phyloP scores from a whole-genome alignment of 2,888 invertebrate genomes.

The Eulithis prunata region DNA sequence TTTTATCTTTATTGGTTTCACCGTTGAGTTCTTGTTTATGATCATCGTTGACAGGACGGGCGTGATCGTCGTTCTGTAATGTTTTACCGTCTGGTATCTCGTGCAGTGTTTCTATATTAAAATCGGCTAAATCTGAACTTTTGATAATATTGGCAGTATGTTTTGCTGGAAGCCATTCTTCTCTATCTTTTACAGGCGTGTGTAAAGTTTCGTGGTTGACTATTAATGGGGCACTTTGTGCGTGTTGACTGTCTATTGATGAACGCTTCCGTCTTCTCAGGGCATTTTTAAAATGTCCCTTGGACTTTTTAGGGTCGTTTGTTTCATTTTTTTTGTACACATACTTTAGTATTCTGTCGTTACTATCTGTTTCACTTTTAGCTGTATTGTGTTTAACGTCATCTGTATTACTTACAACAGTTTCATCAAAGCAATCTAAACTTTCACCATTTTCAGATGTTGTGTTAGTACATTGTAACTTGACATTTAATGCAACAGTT shows the following conservation, averaged over 20 bases:
- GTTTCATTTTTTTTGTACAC: conserved; percentile 61
- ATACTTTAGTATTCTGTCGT: conserved; percentile 62
- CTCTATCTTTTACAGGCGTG: conserved; percentile 45
- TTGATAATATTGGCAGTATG: conserved; percentile 52
- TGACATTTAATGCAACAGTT: conserved; percentile 24
- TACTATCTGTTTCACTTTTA: conserved; percentile 46
- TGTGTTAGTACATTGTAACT: conserved; percentile 20
- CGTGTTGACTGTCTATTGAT: conserved; percentile 31
- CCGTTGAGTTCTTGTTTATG: conserved; percentile 7
- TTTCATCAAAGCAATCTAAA: conserved; percentile 9
- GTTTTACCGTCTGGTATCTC: conserved; percentile 34
- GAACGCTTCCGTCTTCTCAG: conserved; percentile 62
- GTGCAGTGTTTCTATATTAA: conserved; percentile 69
- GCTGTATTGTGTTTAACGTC: conserved; percentile 26
- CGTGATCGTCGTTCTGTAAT: conserved; percentile 16
- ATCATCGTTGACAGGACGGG: conserved; percentile 1
- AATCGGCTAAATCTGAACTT: conserved; percentile 65
- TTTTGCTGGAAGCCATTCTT: conserved; percentile 42
- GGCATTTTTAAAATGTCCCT: conserved; percentile 64
- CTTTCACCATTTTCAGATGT: conserved; percentile 9
- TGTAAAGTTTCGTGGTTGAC: conserved; percentile 66
- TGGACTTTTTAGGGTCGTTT: conserved; percentile 48
- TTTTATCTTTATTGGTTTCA: conserved; percentile 11
- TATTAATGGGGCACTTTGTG: conserved; percentile 54
- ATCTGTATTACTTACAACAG: neutral